Evolutionary conservation across 2,797 vertebrate species (phyloP).

Genomic region (Mormyrus proboscirostris): DNA sequence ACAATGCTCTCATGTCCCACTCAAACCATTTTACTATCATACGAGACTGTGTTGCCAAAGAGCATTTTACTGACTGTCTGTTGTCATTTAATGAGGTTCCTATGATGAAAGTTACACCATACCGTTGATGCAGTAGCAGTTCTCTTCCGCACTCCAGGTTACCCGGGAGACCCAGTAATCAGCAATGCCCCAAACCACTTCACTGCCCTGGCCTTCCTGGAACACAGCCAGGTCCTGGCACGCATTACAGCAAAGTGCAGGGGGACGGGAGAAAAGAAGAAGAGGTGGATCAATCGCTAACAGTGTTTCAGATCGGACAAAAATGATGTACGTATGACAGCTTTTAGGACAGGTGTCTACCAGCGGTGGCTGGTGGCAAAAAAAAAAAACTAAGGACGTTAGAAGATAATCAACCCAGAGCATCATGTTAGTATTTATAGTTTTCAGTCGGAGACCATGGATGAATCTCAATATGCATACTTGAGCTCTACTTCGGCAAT

Average conservation of each 20-base stretch:
- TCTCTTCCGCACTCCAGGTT: conserved; percentile 67
- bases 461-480: background rate
- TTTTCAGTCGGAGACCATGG: background rate
- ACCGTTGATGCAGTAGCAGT: conserved; percentile 73
- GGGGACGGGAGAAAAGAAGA: background rate
- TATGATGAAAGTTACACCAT: conserved; percentile 8
- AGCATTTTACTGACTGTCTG: background rate
- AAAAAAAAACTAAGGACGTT: background rate
- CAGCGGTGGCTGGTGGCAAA: background rate
- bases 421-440: background rate
- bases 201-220: conserved; percentile 66
- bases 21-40: background rate
- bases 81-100: background rate
- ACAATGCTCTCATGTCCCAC: background rate
- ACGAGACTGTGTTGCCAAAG: background rate
- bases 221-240: conserved; percentile 82
- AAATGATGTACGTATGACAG: background rate
- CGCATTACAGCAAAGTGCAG: background rate
- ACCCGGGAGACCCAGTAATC: conserved; percentile 91
- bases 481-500: too few species aligned
- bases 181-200: conserved; percentile 75
- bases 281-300: background rate
- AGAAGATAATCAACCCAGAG: background rate
- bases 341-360: background rate
- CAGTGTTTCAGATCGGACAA: conserved; percentile 13